Evolutionary conservation across 2,888 invertebrate species (phyloP).

Genomic region (Cephalotes varians): DNA sequence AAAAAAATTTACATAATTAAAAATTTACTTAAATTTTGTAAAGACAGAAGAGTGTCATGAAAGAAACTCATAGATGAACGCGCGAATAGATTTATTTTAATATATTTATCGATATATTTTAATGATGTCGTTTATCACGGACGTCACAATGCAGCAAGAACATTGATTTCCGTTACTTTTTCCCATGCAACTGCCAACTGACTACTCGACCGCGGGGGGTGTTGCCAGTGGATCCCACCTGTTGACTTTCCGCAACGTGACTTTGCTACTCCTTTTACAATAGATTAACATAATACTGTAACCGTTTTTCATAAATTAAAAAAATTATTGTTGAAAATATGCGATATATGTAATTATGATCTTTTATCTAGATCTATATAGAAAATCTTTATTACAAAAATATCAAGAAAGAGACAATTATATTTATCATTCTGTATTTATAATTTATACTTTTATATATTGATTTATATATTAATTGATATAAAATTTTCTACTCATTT

Average conservation of each 20-base stretch:
- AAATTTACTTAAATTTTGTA: neutral
- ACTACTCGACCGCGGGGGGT: constrained; percentile 84
- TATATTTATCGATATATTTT: constrained; percentile 1
- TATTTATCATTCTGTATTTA: neutral
- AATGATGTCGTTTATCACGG: constrained; percentile 47
- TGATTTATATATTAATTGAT: neutral
- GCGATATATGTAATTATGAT: neutral
- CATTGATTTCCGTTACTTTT: constrained; percentile 85
- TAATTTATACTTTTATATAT: neutral
- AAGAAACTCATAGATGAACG: neutral
- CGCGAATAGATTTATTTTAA: neutral
- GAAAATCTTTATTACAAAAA: neutral
- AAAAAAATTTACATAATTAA: neutral
- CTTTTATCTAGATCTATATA: neutral
- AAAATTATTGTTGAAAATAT: neutral
- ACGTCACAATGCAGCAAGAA: constrained; percentile 61
- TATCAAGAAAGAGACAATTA: neutral
- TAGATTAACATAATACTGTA: constrained; percentile 64
- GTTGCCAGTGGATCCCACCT: constrained; percentile 83
- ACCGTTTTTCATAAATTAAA: constrained; percentile 57
- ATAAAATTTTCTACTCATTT: neutral
- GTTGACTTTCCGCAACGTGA: constrained; percentile 84
- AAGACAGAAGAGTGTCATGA: neutral
- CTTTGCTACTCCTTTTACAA: constrained; percentile 74
- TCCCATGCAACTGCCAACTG: constrained; percentile 84